Evolutionary conservation across 2,888 invertebrate species (phyloP).

Genomic region (Notodonta ziczac): DNA sequence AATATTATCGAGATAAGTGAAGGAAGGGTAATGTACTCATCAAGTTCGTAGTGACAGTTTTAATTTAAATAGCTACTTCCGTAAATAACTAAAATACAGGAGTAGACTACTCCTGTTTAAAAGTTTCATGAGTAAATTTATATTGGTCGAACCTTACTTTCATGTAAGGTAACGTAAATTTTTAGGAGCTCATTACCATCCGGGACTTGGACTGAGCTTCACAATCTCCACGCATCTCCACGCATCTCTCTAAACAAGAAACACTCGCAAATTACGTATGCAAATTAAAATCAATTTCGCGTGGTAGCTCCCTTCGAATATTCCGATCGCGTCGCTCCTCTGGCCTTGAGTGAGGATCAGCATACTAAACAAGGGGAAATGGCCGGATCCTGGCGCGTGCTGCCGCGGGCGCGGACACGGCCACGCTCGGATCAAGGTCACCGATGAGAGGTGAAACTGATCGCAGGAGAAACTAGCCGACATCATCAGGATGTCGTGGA

Average conservation of each 20-base stretch:
- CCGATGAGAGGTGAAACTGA: constrained; percentile 2
- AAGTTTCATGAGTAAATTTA: too few relatives aligned
- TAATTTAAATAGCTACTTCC: too few relatives aligned
- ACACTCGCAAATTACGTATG: neutral
- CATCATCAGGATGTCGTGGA: constrained; percentile 4
- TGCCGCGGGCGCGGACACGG: neutral
- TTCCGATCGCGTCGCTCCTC: constrained; percentile 4
- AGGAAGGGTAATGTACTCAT: too few relatives aligned
- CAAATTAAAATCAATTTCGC: constrained; percentile 19
- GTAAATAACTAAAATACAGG: too few relatives aligned
- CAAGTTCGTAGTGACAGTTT: too few relatives aligned
- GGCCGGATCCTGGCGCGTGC: constrained; percentile 9
- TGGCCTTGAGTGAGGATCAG: constrained; percentile 9
- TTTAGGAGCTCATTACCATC: too few relatives aligned
- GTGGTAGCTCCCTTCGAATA: constrained; percentile 1
- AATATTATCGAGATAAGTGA: neutral
- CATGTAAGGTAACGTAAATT: too few relatives aligned
- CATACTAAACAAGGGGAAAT: constrained; percentile 11
- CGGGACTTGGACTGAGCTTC: too few relatives aligned
- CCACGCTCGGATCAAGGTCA: constrained; percentile 3
- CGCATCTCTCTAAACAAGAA: neutral
- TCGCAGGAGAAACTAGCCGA: constrained; percentile 1
- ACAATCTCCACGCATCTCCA: too few relatives aligned
- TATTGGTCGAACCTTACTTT: too few relatives aligned
- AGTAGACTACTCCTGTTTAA: too few relatives aligned